Percentiles rank a stretch among this genome's conserved stretches.
These are phyloP conservation scores for Pangasius mekongensis DNA, from an alignment of 2,797 vertebrate species.

Conservation along the genomic window DNA sequence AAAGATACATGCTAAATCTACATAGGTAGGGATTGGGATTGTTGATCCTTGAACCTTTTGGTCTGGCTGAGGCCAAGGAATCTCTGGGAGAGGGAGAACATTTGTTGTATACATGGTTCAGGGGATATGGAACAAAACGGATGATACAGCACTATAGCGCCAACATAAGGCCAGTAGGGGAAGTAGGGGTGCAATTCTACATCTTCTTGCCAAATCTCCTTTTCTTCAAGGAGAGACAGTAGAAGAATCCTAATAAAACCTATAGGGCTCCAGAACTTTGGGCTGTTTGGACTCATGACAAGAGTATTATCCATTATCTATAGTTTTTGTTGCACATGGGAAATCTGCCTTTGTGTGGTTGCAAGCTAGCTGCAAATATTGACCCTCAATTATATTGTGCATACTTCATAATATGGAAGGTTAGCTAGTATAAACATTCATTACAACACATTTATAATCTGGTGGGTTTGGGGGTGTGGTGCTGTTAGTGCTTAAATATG, in stretches of 20 bases:
- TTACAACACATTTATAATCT: conserved; percentile 64
- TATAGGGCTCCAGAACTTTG: background rate
- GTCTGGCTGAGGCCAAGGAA: background rate
- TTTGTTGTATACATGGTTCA: background rate
- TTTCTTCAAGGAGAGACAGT: background rate
- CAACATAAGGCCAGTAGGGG: background rate
- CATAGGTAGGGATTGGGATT: background rate
- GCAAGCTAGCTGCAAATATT: conserved; percentile 64
- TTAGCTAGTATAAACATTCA: conserved; percentile 66
- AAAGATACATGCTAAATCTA: background rate
- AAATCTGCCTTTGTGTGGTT: conserved; percentile 65
- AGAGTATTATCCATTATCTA: background rate
- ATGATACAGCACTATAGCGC: background rate
- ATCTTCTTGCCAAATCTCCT: background rate
- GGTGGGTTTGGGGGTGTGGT: conserved; percentile 62
- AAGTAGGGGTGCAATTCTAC: background rate
- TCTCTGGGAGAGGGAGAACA: background rate
- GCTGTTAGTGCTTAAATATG: conserved; percentile 57
- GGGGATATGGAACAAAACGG: background rate
- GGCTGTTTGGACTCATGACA: background rate
- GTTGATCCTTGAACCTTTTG: background rate
- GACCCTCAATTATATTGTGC: conserved; percentile 66
- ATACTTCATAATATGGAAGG: conserved; percentile 66
- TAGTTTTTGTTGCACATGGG: background rate
- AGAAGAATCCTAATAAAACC: background rate